Evolutionary conservation across 2,797 vertebrate genomes (phyloP).

Genomic region (Pseudotriccus pelzelni): DNA sequence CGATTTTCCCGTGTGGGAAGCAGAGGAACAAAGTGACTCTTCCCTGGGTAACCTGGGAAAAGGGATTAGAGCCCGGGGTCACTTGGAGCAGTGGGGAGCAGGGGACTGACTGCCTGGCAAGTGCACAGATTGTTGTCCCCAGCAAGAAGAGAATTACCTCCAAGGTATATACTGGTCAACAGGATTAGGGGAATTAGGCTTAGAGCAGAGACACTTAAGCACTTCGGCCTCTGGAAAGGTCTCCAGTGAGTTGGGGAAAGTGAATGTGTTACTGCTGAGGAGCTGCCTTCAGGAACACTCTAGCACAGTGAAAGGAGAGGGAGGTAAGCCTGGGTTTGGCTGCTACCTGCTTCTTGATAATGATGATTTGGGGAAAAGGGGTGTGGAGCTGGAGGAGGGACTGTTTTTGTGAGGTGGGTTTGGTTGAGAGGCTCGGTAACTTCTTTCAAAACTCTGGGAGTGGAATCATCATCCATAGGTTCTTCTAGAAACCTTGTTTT

Average conservation of each 20-base stretch:
- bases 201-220: conserved; percentile 75
- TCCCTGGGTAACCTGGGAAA: not conserved
- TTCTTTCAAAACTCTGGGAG: not conserved
- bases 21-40: not conserved
- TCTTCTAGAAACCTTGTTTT: not conserved
- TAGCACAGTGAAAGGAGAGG: conserved; percentile 25
- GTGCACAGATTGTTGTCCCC: not conserved
- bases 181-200: conserved; percentile 83
- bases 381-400: not conserved
- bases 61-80: not conserved
- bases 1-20: not conserved
- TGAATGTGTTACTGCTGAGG: conserved; percentile 74
- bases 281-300: conserved; percentile 63
- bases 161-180: conserved; percentile 75
- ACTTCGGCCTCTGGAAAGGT: conserved; percentile 76
- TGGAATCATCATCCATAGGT: not conserved
- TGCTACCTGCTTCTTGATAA: not conserved
- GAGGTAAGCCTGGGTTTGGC: conserved; percentile 53
- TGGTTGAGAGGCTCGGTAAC: not conserved
- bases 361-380: not conserved
- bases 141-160: conserved; percentile 73
- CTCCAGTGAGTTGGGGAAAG: conserved; percentile 69
- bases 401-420: not conserved
- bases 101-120: not conserved
- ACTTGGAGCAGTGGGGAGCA: not conserved